A percentile compares a stretch with the other conserved stretches of the same genome.
Evolutionary conservation across 2,888 invertebrate species (phyloP).

Genomic region (Gryllus longicercus): DNA sequence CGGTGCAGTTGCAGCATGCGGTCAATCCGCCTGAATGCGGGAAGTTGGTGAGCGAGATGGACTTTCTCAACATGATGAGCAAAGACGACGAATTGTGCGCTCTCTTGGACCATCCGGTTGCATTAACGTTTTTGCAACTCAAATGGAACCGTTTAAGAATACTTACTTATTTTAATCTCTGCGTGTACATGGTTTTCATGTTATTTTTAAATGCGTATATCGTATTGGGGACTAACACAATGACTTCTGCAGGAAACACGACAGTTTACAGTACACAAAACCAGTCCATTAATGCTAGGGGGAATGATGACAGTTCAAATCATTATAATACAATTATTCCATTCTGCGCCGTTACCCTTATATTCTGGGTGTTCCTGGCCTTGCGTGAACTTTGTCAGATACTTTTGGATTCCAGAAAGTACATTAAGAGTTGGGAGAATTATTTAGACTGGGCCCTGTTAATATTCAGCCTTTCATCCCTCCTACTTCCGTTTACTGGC

Average conservation of each 20-base stretch:
- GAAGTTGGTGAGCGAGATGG: constrained; percentile 56
- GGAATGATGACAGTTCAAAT: background rate
- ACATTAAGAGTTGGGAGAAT: constrained; percentile 19
- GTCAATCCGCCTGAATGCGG: background rate
- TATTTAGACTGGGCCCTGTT: constrained; percentile 22
- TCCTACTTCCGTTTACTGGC: background rate
- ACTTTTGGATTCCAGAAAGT: background rate
- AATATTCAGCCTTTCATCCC: background rate
- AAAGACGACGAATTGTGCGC: constrained; percentile 63
- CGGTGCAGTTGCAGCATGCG: background rate
- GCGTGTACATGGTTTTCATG: constrained; percentile 67
- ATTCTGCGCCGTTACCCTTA: background rate
- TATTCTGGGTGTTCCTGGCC: background rate
- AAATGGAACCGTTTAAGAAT: constrained; percentile 77
- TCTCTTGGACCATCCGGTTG: constrained; percentile 71
- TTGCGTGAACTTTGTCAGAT: background rate
- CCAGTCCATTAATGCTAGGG: too few species aligned
- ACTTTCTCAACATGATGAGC: constrained; percentile 69
- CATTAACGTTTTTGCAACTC: constrained; percentile 73
- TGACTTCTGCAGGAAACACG: too few species aligned
- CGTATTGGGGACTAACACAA: constrained; percentile 34
- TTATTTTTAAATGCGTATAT: constrained; percentile 66
- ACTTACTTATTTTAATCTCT: constrained; percentile 67
- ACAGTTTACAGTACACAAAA: constrained; percentile 56
- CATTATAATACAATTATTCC: background rate